A percentile compares a stretch with the other conserved stretches of the same genome.
phyloP scores from a whole-genome alignment of 2,797 vertebrate species.

The Sebastes vulpes region DNA sequence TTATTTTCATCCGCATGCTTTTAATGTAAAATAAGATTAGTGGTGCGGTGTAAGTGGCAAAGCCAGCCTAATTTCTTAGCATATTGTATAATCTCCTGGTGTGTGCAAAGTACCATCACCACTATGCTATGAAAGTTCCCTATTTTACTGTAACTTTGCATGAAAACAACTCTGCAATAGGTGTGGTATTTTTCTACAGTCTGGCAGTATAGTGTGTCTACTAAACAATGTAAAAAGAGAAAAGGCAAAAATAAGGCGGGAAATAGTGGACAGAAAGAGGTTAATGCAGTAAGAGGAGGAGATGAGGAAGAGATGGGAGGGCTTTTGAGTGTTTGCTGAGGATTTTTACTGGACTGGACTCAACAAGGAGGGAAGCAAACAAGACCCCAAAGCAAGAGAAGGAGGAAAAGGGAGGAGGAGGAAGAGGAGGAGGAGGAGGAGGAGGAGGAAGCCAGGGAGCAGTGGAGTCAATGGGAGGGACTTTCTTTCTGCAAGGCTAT shows the following conservation, averaged over 20 bases:
- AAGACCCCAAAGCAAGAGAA: constrained; percentile 43
- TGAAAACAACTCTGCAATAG: constrained; percentile 2
- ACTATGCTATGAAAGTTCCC: neutral
- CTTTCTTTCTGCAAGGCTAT: constrained; percentile 54
- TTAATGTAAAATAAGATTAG: neutral
- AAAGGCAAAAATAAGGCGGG: constrained; percentile 10
- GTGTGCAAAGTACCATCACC: neutral
- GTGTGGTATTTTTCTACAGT: neutral
- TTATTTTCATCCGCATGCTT: neutral
- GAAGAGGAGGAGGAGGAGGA: constrained; percentile 31
- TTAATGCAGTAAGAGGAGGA: neutral
- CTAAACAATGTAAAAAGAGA: neutral
- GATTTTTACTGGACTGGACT: constrained; percentile 44
- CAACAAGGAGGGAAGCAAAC: constrained; percentile 41
- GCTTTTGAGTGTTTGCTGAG: neutral
- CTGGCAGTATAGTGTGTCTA: neutral
- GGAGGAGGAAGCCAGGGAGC: constrained; percentile 53
- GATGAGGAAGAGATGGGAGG: constrained; percentile 26
- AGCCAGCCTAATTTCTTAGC: neutral
- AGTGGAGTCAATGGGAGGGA: constrained; percentile 27
- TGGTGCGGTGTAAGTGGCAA: neutral
- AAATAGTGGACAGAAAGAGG: constrained; percentile 8
- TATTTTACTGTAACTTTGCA: neutral
- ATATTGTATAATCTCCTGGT: neutral
- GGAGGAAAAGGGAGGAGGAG: constrained; percentile 51